Percentiles rank a stretch among this genome's conserved stretches.
Conservation (phyloP, 23 tunicate genomes). For the Trididemnum clinides region DNA sequence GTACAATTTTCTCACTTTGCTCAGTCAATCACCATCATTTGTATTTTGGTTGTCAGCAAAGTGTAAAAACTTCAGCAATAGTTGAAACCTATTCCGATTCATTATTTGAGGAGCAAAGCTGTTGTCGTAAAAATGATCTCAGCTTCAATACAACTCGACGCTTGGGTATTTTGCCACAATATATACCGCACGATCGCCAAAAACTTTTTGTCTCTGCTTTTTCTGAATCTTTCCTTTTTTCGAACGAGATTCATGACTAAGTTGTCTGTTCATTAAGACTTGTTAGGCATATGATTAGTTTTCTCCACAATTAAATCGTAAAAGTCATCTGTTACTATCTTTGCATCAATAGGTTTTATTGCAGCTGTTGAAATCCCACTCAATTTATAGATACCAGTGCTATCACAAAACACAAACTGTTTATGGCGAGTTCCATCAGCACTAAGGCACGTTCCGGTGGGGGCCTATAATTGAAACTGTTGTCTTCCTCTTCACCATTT, state of each 20-base stretch:
- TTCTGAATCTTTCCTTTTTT: background rate
- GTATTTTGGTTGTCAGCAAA: background rate
- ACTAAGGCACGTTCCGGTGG: too few species aligned
- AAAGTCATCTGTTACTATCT: too few species aligned
- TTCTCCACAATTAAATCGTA: too few species aligned
- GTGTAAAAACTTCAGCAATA: background rate
- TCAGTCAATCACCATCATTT: background rate
- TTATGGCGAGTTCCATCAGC: too few species aligned
- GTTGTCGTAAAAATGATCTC: background rate
- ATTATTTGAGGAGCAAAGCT: background rate
- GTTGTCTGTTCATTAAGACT: background rate
- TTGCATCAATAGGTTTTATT: too few species aligned
- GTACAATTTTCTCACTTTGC: background rate
- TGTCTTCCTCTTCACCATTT: too few species aligned
- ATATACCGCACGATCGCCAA: background rate
- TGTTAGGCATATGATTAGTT: too few species aligned
- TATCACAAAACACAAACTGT: too few species aligned
- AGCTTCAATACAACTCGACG: background rate
- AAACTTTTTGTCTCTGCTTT: background rate
- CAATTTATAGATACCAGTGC: too few species aligned
- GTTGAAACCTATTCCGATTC: background rate
- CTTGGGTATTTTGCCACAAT: background rate
- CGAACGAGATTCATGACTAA: background rate
- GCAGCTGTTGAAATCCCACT: too few species aligned
- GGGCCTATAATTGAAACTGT: too few species aligned